phyloP scores from a whole-genome alignment of 1,140 invertebrate genomes.

The Drosophila sp. region DNA sequence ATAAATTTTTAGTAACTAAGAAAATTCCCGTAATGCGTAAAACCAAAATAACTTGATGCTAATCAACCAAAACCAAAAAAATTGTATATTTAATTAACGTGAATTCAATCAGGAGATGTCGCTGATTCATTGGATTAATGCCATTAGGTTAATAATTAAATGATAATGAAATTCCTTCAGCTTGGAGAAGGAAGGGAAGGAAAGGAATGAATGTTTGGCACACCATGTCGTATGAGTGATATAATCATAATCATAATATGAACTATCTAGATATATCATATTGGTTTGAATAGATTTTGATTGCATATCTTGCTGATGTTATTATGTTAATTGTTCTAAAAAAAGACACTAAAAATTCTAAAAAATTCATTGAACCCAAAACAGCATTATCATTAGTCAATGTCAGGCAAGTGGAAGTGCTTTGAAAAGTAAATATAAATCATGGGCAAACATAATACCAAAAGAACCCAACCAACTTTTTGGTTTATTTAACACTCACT shows the following conservation, averaged over 20 bases:
- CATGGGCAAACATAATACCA: slow-evolving; percentile 20
- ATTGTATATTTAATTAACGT: neutral
- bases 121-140: too few species aligned
- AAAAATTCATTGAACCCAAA: slow-evolving; percentile 35
- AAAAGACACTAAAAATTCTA: slow-evolving; percentile 40
- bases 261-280: too few species aligned
- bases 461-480: slow-evolving; percentile 20
- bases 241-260: too few species aligned
- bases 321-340: slow-evolving; percentile 21
- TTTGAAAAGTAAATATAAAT: neutral
- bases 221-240: too few species aligned
- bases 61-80: neutral
- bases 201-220: too few species aligned
- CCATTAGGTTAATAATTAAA: neutral
- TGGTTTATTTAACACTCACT: slow-evolving; percentile 48
- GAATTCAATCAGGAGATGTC: neutral
- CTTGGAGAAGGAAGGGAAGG: too few species aligned
- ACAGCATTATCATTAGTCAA: slow-evolving; percentile 45
- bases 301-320: slow-evolving; percentile 31
- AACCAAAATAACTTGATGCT: neutral
- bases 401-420: slow-evolving; percentile 23
- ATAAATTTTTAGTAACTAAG: neutral
- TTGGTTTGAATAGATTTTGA: too few species aligned
- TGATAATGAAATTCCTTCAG: neutral
- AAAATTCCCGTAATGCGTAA: neutral